Evolutionary conservation across 2,113 vertebrate species (phyloP).

Genomic region (Motacilla alba): DNA sequence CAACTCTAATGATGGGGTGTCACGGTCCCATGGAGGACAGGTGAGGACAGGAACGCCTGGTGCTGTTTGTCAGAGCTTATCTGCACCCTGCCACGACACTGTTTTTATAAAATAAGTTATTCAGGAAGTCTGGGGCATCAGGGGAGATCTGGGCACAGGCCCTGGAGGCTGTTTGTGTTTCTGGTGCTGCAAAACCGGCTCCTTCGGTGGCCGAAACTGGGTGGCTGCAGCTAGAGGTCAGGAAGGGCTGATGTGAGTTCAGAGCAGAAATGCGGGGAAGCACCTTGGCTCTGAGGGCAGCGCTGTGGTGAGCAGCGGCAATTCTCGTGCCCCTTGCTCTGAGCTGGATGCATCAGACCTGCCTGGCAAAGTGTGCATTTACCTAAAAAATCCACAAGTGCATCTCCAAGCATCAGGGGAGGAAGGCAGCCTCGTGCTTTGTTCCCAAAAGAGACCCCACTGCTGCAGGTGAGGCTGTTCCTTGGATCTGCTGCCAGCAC

Average conservation of each 20-base stretch:
- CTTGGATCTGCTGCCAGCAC: background rate
- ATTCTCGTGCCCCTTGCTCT: accelerated
- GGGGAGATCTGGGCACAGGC: background rate
- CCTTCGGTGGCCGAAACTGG: accelerated
- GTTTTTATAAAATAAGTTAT: background rate
- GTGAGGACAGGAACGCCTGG: background rate
- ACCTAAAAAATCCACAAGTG: background rate
- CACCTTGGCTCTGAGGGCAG: background rate
- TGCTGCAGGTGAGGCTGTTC: background rate
- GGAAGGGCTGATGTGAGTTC: background rate
- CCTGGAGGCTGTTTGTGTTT: background rate
- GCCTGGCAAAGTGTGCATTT: background rate
- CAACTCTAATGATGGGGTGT: background rate
- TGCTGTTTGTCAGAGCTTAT: background rate
- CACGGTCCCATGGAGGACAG: background rate
- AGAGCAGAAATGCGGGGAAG: background rate
- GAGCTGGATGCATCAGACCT: accelerated
- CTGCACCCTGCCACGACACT: background rate
- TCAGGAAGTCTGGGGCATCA: background rate
- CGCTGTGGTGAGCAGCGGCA: accelerated
- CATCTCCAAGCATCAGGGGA: accelerated
- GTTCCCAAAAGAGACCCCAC: background rate
- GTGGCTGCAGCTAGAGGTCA: background rate
- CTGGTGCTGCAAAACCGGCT: background rate
- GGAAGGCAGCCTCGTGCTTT: background rate